Conservation (phyloP, 2,797 vertebrate genomes). For the Sebastes glaucus region DNA sequence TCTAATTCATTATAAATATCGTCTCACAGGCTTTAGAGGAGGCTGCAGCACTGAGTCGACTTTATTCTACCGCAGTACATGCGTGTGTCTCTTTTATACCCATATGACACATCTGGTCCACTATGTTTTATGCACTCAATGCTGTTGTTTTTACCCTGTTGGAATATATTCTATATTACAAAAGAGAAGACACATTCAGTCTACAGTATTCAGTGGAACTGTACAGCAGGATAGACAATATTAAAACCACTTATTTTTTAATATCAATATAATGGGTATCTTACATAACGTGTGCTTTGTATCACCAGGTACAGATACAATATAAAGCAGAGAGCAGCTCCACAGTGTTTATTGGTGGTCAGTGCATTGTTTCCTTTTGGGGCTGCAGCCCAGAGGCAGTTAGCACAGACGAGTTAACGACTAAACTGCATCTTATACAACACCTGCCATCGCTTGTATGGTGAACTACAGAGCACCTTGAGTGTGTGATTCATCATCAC, state of each 20-base stretch:
- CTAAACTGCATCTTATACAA: constrained; percentile 22
- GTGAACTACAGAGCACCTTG: constrained; percentile 13
- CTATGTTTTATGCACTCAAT: neutral
- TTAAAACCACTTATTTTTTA: neutral
- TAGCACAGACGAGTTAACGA: constrained; percentile 4
- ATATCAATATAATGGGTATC: neutral
- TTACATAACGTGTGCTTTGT: neutral
- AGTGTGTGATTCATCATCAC: constrained; percentile 15
- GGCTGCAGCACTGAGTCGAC: neutral
- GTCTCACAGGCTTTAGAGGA: neutral
- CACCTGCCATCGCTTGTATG: neutral
- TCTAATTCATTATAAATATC: constrained; percentile 21
- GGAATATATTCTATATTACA: neutral
- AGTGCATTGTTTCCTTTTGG: neutral
- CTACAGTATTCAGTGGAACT: neutral
- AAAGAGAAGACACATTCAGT: neutral
- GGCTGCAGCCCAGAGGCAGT: constrained; percentile 24
- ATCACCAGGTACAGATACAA: neutral
- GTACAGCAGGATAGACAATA: neutral
- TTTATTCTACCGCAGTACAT: neutral
- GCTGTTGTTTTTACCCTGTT: neutral
- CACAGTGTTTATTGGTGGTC: neutral
- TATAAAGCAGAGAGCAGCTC: neutral
- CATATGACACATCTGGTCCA: neutral
- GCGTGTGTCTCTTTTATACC: neutral